Conservation (phyloP, 2,113 vertebrate species). For the Mustela nigripes region DNA sequence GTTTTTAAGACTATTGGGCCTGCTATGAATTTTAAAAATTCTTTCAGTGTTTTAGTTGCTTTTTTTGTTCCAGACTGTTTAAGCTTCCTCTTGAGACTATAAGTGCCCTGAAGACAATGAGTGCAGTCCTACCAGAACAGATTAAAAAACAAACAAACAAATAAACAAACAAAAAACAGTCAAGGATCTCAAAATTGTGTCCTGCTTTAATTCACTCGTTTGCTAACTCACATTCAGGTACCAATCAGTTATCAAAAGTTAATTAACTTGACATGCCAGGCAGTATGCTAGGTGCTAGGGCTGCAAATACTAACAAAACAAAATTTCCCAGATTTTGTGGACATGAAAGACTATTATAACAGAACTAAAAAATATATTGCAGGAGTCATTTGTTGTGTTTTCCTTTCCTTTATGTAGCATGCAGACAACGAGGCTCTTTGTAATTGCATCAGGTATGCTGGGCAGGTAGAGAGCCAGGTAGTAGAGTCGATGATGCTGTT, state of each 20-base stretch:
- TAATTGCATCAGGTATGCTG: background rate
- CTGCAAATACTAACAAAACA: background rate
- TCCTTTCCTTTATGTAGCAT: background rate
- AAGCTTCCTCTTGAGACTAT: background rate
- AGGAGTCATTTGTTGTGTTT: background rate
- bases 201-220: background rate
- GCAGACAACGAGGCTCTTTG: background rate
- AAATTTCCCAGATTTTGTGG: background rate
- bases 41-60: background rate
- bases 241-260: background rate
- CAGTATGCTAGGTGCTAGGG: background rate
- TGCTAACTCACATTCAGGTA: background rate
- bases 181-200: background rate
- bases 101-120: background rate
- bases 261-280: background rate
- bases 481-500: background rate
- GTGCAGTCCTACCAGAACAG: background rate
- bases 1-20: background rate
- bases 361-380: background rate
- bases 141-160: background rate
- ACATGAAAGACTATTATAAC: background rate
- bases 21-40: background rate
- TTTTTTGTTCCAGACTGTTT: background rate
- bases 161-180: background rate
- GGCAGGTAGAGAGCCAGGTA: background rate